Evolutionary conservation across 2,888 invertebrate species (phyloP).

Genomic region (Conistra vaccinii): DNA sequence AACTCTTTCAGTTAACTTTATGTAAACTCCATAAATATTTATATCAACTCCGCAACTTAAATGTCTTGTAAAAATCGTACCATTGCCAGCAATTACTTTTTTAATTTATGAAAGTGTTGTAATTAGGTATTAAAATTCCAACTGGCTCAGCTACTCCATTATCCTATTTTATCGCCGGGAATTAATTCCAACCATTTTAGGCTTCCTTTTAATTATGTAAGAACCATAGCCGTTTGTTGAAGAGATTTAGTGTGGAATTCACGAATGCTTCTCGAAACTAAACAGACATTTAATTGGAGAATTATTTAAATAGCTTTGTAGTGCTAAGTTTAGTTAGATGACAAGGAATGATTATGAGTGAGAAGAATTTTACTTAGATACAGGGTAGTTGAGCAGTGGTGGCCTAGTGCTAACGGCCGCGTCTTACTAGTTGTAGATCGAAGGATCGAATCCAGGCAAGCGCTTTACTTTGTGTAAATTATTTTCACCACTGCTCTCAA

Average conservation of each 20-base stretch:
- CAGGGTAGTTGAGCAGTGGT: background rate
- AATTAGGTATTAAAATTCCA: conserved; percentile 59
- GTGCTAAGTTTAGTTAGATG: background rate
- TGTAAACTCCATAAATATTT: background rate
- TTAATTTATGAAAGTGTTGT: conserved; percentile 27
- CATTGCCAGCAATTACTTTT: conserved; percentile 12
- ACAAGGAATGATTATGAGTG: background rate
- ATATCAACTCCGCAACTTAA: background rate
- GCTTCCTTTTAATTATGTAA: conserved; percentile 46
- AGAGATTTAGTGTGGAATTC: conserved; percentile 35
- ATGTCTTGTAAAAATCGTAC: background rate
- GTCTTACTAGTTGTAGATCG: background rate
- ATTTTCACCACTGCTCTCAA: background rate
- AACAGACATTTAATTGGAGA: background rate
- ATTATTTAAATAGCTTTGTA: conserved; percentile 7
- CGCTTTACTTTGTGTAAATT: background rate
- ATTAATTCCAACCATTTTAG: conserved; percentile 49
- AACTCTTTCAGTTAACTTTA: too few species aligned
- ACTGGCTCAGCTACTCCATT: conserved; percentile 48
- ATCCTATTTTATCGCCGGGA: conserved; percentile 48
- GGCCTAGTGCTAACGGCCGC: background rate
- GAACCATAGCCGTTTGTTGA: conserved; percentile 13
- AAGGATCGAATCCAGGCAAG: background rate
- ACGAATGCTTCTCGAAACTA: background rate
- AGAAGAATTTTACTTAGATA: background rate